phyloP scores from a whole-genome alignment of 1,140 invertebrate genomes.

The Latrodectus geometricus region DNA sequence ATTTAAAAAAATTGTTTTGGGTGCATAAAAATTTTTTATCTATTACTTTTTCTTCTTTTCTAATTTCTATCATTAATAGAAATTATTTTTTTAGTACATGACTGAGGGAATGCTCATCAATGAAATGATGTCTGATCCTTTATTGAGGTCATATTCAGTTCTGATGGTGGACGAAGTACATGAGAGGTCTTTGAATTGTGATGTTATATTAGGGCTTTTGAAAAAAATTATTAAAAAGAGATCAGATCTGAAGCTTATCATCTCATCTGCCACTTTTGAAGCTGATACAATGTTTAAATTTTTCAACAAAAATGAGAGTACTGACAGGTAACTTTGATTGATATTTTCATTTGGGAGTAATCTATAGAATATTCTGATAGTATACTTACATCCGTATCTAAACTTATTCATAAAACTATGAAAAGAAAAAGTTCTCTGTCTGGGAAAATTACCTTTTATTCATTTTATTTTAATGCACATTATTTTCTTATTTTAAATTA shows the following conservation, averaged over 20 bases:
- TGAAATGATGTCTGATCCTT: slow-evolving; percentile 94
- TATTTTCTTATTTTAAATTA: too few relatives aligned
- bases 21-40: too few relatives aligned
- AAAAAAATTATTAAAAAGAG: slow-evolving; percentile 93
- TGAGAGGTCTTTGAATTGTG: slow-evolving; percentile 91
- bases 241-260: slow-evolving; percentile 83
- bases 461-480: too few relatives aligned
- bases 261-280: slow-evolving; percentile 96
- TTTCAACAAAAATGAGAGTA: slow-evolving; percentile 80
- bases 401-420: too few relatives aligned
- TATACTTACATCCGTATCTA: too few relatives aligned
- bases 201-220: slow-evolving; percentile 92
- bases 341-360: too few relatives aligned
- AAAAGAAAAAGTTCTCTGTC: too few relatives aligned
- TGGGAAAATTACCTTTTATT: too few relatives aligned
- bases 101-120: slow-evolving; percentile 94
- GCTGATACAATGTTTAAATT: slow-evolving; percentile 87
- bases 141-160: slow-evolving; percentile 88
- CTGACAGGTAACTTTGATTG: slow-evolving; percentile 26
- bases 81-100: slow-evolving; percentile 78
- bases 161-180: slow-evolving; percentile 98
- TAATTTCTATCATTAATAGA: neutral
- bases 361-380: too few relatives aligned
- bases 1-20: too few relatives aligned
- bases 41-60: neutral